A percentile compares a stretch with the other conserved stretches of the same genome.
Conservation (phyloP, 2,888 invertebrate genomes). For the Orthosia incerta region DNA sequence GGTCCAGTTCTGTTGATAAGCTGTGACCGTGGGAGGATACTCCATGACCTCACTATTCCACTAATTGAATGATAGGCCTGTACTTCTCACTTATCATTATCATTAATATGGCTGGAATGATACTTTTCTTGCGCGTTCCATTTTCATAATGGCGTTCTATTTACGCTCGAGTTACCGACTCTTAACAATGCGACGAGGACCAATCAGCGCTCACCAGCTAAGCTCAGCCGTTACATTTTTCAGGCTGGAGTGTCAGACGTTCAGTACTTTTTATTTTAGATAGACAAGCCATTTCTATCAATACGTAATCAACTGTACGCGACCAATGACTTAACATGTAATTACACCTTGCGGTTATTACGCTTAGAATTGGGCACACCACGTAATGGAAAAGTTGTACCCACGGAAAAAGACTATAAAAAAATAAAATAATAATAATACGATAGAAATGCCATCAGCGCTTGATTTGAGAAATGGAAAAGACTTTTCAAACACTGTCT, state of each 20-base stretch:
- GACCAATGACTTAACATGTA: constrained; percentile 45
- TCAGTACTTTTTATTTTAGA: constrained; percentile 36
- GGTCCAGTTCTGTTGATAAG: constrained; percentile 78
- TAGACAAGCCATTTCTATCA: constrained; percentile 9
- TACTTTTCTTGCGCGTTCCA: constrained; percentile 41
- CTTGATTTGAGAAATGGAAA: constrained; percentile 6
- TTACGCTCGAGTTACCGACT: constrained; percentile 34
- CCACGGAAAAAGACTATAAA: neutral
- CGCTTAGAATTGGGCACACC: constrained; percentile 17
- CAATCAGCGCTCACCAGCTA: constrained; percentile 32
- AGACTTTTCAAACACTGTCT: neutral
- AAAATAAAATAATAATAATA: neutral
- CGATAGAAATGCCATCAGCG: neutral
- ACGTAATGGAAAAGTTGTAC: constrained; percentile 33
- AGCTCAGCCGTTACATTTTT: constrained; percentile 34
- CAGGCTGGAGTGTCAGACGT: constrained; percentile 24
- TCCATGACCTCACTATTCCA: constrained; percentile 83
- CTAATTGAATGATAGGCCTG: constrained; percentile 82
- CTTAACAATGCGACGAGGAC: constrained; percentile 33
- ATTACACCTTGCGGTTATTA: constrained; percentile 46
- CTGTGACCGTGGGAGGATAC: constrained; percentile 81
- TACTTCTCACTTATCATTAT: constrained; percentile 57
- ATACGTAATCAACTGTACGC: constrained; percentile 31
- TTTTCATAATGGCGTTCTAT: constrained; percentile 52
- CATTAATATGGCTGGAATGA: constrained; percentile 49